Conservation (phyloP, 1,140 invertebrate species). For the Hycleus phaleratus region DNA sequence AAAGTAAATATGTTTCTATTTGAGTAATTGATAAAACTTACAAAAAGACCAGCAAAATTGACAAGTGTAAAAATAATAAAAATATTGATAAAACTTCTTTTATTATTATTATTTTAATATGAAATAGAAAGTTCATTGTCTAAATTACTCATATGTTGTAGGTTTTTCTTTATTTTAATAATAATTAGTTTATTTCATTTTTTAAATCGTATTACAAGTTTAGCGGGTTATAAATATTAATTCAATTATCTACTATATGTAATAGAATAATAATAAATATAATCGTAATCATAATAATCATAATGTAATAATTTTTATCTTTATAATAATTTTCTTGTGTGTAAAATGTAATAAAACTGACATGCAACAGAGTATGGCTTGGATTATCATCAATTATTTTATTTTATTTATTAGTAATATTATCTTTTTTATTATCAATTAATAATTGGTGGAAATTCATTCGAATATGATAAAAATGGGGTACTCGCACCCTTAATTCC, state of each 20-base stretch:
- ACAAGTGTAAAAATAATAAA: slow-evolving; percentile 34
- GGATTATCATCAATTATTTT: slow-evolving; percentile 22
- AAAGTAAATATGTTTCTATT: no score
- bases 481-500: slow-evolving; percentile 23
- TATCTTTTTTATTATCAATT: neutral
- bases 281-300: slow-evolving; percentile 27
- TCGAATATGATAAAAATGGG: slow-evolving; percentile 20
- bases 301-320: slow-evolving; percentile 35
- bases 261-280: slow-evolving; percentile 32
- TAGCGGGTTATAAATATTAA: slow-evolving; percentile 39
- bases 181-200: no score
- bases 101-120: slow-evolving; percentile 22
- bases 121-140: slow-evolving; percentile 36
- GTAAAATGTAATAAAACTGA: slow-evolving; percentile 41
- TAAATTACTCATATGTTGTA: slow-evolving; percentile 36
- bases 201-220: slow-evolving; percentile 34
- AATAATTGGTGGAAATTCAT: slow-evolving; percentile 23
- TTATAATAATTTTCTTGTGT: slow-evolving; percentile 31
- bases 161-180: slow-evolving; percentile 10
- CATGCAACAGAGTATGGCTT: slow-evolving; percentile 40
- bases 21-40: no score
- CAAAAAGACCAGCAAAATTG: slow-evolving; percentile 35
- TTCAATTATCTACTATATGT: slow-evolving; percentile 39
- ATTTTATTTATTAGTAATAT: no score
- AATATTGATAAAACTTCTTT: slow-evolving; percentile 17